Evolutionary conservation across 1,140 invertebrate species (phyloP).

Genomic region (Procambarus virginalis): DNA sequence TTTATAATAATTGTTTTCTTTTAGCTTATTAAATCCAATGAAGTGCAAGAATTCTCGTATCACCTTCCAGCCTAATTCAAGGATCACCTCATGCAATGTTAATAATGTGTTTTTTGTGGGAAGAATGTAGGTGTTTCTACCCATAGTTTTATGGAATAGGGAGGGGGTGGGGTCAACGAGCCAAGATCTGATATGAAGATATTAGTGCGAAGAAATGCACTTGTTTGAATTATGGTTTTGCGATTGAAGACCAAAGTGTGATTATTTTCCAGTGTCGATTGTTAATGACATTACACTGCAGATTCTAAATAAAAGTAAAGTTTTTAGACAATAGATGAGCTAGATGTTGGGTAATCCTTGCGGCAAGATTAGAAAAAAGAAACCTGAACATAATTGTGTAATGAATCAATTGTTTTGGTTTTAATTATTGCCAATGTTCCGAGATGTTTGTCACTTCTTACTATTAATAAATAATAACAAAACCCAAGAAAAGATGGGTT

Average conservation of each 20-base stretch:
- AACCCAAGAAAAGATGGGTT: not conserved
- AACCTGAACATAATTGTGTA: not conserved
- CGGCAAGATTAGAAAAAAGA: not conserved
- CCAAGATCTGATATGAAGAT: not conserved
- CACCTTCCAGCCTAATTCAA: conserved; percentile 23
- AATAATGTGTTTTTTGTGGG: conserved; percentile 16
- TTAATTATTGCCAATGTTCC: not conserved
- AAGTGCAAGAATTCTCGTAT: not conserved
- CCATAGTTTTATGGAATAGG: not conserved
- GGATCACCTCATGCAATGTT: conserved; percentile 31
- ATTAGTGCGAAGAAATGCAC: not conserved
- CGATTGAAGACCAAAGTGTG: not conserved
- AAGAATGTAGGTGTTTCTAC: not conserved
- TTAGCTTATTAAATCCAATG: too few species aligned
- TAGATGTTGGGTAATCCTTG: not conserved
- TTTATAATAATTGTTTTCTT: too few species aligned
- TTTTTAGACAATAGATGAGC: not conserved
- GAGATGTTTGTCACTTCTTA: not conserved
- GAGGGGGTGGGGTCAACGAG: not conserved
- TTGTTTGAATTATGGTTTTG: not conserved
- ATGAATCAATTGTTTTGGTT: not conserved
- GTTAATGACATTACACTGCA: not conserved
- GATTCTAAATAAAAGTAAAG: not conserved
- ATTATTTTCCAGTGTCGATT: not conserved
- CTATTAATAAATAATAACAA: not conserved